A percentile compares a stretch with the other conserved stretches of the same genome.
These are phyloP conservation scores for Pemphredon lugubris DNA, from an alignment of 2,888 invertebrate genomes.

Conservation along the genomic window DNA sequence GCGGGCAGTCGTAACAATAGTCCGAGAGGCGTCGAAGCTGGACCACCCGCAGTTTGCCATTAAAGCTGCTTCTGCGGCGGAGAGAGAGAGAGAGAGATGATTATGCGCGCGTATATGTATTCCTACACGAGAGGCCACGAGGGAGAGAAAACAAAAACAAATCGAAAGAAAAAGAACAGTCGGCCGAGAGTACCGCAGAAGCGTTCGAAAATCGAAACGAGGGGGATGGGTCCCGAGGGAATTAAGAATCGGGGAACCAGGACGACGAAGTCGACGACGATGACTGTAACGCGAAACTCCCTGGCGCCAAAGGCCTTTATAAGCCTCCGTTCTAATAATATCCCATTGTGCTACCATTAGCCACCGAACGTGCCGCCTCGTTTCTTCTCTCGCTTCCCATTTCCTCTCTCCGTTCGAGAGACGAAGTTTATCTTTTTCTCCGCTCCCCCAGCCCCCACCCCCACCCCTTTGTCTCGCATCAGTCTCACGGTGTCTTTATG, in stretches of 20 bases:
- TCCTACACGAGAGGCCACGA: constrained; percentile 3
- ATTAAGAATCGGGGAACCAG: constrained; percentile 51
- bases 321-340: constrained; percentile 76
- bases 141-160: constrained; percentile 18
- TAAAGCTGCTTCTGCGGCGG: constrained; percentile 64
- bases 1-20: constrained; percentile 72
- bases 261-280: constrained; percentile 40
- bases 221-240: constrained; percentile 24
- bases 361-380: constrained; percentile 68
- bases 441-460: neutral
- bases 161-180: constrained; percentile 7
- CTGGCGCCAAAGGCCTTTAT: constrained; percentile 75
- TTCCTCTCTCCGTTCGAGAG: neutral
- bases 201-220: neutral
- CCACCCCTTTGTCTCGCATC: neutral
- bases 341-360: constrained; percentile 79
- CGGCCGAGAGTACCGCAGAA: neutral
- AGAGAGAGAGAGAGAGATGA: constrained; percentile 40
- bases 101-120: constrained; percentile 1
- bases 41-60: constrained; percentile 76
- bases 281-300: constrained; percentile 77
- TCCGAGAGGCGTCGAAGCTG: constrained; percentile 70
- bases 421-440: neutral
- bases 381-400: constrained; percentile 18
- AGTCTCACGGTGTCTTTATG: constrained; percentile 13